Percentiles rank a stretch among this genome's conserved stretches.
Conservation (phyloP, 2,888 invertebrate species). For the Pollenia griseotomentosa region DNA sequence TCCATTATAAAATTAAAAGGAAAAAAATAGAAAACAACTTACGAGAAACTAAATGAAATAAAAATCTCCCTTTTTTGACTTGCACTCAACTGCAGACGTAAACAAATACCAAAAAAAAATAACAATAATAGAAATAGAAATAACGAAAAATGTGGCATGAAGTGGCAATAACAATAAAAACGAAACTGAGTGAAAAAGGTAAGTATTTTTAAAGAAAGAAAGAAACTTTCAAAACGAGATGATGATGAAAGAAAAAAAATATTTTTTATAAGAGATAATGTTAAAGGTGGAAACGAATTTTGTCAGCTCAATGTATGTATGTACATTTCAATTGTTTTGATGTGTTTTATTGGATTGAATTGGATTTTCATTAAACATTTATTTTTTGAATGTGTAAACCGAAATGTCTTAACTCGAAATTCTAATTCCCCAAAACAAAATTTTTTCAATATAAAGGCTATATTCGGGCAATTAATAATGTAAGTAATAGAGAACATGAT, state of each 20-base stretch:
- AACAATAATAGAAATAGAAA: background rate
- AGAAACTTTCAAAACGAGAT: constrained; percentile 51
- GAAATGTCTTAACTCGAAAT: no score
- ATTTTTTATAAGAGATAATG: background rate
- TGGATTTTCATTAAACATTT: no score
- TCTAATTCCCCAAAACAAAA: no score
- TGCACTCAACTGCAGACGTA: background rate
- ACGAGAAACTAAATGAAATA: background rate
- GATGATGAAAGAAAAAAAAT: constrained; percentile 26
- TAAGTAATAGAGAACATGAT: no score
- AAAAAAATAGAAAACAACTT: background rate
- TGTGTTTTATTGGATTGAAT: no score
- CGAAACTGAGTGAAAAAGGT: constrained; percentile 44
- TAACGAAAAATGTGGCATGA: constrained; percentile 52
- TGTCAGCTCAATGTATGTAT: background rate
- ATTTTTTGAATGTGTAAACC: no score
- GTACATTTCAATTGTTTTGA: no score
- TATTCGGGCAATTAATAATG: no score
- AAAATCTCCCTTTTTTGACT: constrained; percentile 12
- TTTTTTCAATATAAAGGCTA: no score
- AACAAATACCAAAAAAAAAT: constrained; percentile 4
- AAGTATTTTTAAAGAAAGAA: background rate
- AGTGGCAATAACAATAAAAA: constrained; percentile 57
- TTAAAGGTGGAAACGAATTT: background rate
- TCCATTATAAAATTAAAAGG: background rate